phyloP scores from a whole-genome alignment of 1,140 invertebrate genomes.

The Drosophila nigromelanica region DNA sequence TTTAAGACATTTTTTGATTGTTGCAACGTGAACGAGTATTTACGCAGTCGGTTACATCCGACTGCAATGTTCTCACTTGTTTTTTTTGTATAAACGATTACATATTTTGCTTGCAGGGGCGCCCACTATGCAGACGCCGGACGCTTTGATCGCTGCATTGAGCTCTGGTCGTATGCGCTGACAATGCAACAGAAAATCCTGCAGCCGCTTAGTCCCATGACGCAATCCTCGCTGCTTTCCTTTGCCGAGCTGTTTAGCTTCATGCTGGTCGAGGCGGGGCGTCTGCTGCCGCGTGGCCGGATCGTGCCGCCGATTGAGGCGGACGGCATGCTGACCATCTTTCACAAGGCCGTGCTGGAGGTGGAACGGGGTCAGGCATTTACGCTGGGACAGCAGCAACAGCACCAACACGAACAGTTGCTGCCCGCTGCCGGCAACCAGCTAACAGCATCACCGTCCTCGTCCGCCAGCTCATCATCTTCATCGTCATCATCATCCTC shows the following conservation, averaged over 20 bases:
- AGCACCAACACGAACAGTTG: conserved; percentile 49
- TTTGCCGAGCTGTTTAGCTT: conserved; percentile 98
- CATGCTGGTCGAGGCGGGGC: conserved; percentile 92
- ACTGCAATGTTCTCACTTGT: too few species aligned
- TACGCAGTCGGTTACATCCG: too few species aligned
- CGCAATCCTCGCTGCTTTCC: conserved; percentile 95
- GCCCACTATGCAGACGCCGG: conserved; percentile 97
- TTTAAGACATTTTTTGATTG: too few species aligned
- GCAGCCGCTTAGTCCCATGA: conserved; percentile 96
- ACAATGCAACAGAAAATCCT: conserved; percentile 97
- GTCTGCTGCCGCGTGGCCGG: conserved; percentile 88
- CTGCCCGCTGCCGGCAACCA: conserved; percentile 45
- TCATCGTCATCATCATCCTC: conserved; percentile 48
- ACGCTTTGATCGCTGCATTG: conserved; percentile 95
- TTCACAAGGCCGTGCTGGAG: conserved; percentile 91
- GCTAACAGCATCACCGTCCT: conserved; percentile 30
- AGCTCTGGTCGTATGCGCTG: conserved; percentile 98
- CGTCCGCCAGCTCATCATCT: conserved; percentile 31
- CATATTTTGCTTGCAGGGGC: conserved; percentile 87
- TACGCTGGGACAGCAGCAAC: conserved; percentile 63
- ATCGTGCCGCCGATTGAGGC: conserved; percentile 91
- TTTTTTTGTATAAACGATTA: not conserved
- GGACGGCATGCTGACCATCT: conserved; percentile 92
- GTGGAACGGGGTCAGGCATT: conserved; percentile 85
- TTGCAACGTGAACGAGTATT: too few species aligned